These are phyloP conservation scores for Drosophila navojoa DNA, from an alignment of 1,140 invertebrate species.

Conservation along the genomic window DNA sequence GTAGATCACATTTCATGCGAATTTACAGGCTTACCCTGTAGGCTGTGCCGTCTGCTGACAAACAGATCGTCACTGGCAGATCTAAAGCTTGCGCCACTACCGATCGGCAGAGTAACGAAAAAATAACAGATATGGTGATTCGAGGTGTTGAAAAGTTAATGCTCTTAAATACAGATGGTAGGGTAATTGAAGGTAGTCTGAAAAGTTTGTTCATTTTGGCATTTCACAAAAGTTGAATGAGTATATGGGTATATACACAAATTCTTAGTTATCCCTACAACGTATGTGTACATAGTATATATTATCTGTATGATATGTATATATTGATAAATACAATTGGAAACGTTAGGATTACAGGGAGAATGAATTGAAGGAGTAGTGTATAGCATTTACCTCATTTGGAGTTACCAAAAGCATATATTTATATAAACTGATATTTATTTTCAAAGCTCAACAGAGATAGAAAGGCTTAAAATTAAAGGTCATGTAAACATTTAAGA, in stretches of 20 bases:
- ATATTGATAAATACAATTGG: no score
- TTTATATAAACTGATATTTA: no score
- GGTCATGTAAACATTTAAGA: not conserved
- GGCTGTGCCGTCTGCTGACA: constrained; percentile 13
- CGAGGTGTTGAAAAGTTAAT: constrained; percentile 8
- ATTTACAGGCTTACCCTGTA: constrained; percentile 62
- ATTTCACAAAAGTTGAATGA: no score
- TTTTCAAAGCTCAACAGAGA: no score
- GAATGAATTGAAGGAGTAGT: no score
- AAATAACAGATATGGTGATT: not conserved
- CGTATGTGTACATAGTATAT: no score
- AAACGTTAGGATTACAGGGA: no score
- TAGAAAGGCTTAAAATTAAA: not conserved
- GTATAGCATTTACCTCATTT: no score
- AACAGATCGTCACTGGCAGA: constrained; percentile 56
- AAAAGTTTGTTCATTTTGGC: not conserved
- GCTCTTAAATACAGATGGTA: not conserved
- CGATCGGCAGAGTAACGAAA: constrained; percentile 2
- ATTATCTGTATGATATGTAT: no score
- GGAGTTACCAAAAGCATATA: no score
- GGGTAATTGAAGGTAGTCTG: not conserved
- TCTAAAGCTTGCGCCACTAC: constrained; percentile 43
- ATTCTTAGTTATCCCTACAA: no score
- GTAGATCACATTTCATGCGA: constrained; percentile 65
- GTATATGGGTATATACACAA: no score